Percentiles rank a stretch among this genome's conserved stretches.
phyloP scores from a whole-genome alignment of 2,797 vertebrate genomes.

The Neosilurus hyrtlii region DNA sequence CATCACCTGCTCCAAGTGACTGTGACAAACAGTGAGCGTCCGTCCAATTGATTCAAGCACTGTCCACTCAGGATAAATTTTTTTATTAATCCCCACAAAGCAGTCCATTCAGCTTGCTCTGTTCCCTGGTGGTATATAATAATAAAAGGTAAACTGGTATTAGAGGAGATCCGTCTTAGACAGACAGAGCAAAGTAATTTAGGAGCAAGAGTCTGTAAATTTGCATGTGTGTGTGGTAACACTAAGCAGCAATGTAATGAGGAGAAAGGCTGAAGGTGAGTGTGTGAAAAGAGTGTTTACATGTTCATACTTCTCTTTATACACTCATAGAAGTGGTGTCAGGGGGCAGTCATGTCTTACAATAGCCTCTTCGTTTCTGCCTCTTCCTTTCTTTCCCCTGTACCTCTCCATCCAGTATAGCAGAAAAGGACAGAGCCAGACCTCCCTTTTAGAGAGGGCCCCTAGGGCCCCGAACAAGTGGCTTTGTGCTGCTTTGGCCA shows the following conservation, averaged over 20 bases:
- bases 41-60: too few relatives aligned
- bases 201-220: not conserved
- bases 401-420: constrained; percentile 26
- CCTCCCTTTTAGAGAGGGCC: constrained; percentile 29
- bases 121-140: too few relatives aligned
- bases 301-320: not conserved
- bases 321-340: not conserved
- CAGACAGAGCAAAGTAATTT: not conserved
- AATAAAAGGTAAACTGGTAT: not conserved
- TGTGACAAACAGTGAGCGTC: too few relatives aligned
- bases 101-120: too few relatives aligned
- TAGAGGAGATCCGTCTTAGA: not conserved
- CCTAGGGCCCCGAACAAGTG: constrained; percentile 46
- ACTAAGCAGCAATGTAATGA: not conserved
- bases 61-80: too few relatives aligned
- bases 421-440: constrained; percentile 38
- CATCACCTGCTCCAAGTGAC: too few relatives aligned
- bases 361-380: constrained; percentile 41
- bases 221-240: not conserved
- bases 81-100: too few relatives aligned
- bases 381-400: constrained; percentile 22
- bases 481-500: constrained; percentile 50
- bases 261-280: not conserved
- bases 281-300: not conserved
- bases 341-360: constrained; percentile 26